Percentiles rank a stretch among this genome's conserved stretches.
Conservation (phyloP, 2,888 invertebrate species). For the Nomada goodeniana region DNA sequence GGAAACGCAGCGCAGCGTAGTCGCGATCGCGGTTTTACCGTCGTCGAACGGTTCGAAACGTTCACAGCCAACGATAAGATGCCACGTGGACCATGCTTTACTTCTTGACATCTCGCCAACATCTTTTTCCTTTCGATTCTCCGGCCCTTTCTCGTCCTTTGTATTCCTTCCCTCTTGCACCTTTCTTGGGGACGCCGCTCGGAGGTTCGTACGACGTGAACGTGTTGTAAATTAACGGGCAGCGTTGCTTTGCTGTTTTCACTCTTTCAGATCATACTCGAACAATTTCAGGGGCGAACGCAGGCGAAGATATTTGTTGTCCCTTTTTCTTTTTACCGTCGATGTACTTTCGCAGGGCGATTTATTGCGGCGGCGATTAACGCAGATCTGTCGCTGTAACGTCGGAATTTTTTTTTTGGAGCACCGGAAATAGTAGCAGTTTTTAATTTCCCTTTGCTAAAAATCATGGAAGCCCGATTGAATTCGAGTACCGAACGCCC, state of each 20-base stretch:
- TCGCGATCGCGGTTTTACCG: conserved; percentile 27
- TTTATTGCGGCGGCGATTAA: too few relatives aligned
- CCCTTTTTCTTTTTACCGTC: too few relatives aligned
- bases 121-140: conserved; percentile 23
- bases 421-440: too few relatives aligned
- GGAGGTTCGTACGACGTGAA: neutral
- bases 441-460: neutral
- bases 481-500: neutral
- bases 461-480: too few relatives aligned
- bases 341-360: too few relatives aligned
- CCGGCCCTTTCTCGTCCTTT: neutral
- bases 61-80: conserved; percentile 26
- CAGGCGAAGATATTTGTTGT: too few relatives aligned
- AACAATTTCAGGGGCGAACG: neutral
- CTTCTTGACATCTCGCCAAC: conserved; percentile 46
- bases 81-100: conserved; percentile 47
- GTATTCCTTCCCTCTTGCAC: neutral
- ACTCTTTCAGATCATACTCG: too few relatives aligned
- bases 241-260: neutral
- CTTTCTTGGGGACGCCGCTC: neutral
- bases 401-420: too few relatives aligned
- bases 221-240: neutral
- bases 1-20: neutral
- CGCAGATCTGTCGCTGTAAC: too few relatives aligned
- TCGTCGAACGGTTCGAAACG: conserved; percentile 16